Percentiles rank a stretch among this genome's conserved stretches.
phyloP scores from a whole-genome alignment of 2,797 vertebrate species.

The Centroberyx gerrardi region DNA sequence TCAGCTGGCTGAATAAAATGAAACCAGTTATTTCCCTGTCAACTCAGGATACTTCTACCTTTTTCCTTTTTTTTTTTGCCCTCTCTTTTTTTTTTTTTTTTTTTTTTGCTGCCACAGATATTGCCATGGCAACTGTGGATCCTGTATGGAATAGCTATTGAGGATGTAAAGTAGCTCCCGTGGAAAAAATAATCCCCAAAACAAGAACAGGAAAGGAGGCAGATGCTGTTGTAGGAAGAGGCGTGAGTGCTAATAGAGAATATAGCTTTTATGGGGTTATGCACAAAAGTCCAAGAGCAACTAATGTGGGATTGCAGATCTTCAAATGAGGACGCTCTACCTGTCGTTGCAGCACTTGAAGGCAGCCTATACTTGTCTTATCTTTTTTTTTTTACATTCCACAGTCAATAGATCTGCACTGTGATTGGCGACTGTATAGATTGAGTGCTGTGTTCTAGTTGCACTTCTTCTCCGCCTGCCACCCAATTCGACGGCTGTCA shows the following conservation, averaged over 20 bases:
- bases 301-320: slow-evolving; percentile 20
- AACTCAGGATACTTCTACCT: slow-evolving; percentile 75
- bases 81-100: slow-evolving; percentile 4
- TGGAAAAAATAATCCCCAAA: slow-evolving; percentile 82
- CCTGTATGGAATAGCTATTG: slow-evolving; percentile 73
- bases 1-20: slow-evolving; percentile 82
- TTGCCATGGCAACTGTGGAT: slow-evolving; percentile 86
- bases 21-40: slow-evolving; percentile 84
- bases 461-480: slow-evolving; percentile 76
- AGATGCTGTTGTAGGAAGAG: slow-evolving; percentile 70
- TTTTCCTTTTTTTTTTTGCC: slow-evolving; percentile 13
- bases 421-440: slow-evolving; percentile 79
- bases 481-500: slow-evolving; percentile 81
- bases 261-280: slow-evolving; percentile 77
- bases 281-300: slow-evolving; percentile 28
- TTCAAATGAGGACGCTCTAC: slow-evolving; percentile 38
- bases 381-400: slow-evolving; percentile 30
- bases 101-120: slow-evolving; percentile 64
- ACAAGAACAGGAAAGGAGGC: slow-evolving; percentile 70
- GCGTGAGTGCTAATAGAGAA: slow-evolving; percentile 65
- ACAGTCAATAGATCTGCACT: slow-evolving; percentile 72
- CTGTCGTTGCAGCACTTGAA: slow-evolving; percentile 47
- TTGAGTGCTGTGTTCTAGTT: slow-evolving; percentile 69
- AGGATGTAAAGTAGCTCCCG: slow-evolving; percentile 77
- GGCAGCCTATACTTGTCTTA: slow-evolving; percentile 59